Percentiles rank a stretch among this genome's conserved stretches.
These are phyloP conservation scores for Lasioglossum calceatum DNA, from an alignment of 2,888 invertebrate genomes.

Conservation along the genomic window DNA sequence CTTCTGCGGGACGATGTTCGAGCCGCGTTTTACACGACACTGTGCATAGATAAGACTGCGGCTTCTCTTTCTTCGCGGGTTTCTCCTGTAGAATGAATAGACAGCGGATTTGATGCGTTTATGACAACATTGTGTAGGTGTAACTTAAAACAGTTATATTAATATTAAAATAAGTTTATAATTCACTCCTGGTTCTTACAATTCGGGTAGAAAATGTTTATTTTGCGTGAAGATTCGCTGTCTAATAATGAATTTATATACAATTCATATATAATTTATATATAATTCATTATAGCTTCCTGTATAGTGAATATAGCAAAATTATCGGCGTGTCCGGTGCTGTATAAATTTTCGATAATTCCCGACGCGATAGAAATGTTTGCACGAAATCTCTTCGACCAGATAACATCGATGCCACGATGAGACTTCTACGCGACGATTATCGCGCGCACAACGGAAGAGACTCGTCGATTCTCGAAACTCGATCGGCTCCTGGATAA, in stretches of 20 bases:
- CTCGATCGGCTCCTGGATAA: constrained; percentile 24
- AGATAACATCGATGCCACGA: not conserved
- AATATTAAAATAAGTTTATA: too few species aligned
- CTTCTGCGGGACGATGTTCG: constrained; percentile 9
- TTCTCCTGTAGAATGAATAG: not conserved
- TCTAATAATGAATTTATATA: too few species aligned
- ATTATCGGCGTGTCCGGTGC: not conserved
- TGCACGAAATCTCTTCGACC: not conserved
- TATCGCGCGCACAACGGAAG: not conserved
- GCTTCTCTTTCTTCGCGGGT: not conserved
- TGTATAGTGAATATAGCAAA: not conserved
- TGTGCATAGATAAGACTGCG: not conserved
- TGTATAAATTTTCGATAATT: not conserved
- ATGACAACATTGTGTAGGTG: too few species aligned
- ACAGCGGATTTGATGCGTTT: too few species aligned
- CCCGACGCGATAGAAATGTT: not conserved
- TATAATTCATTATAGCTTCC: too few species aligned
- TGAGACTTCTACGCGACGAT: constrained; percentile 18
- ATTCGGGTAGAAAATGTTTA: too few species aligned
- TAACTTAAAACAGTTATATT: too few species aligned
- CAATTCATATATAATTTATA: too few species aligned
- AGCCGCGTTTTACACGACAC: not conserved
- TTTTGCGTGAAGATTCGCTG: too few species aligned
- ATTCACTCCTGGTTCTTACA: too few species aligned
- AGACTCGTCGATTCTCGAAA: not conserved